Percentiles rank a stretch among this genome's conserved stretches.
Conservation (phyloP, 2,888 invertebrate genomes). For the Hydroisotoma schaefferi region DNA sequence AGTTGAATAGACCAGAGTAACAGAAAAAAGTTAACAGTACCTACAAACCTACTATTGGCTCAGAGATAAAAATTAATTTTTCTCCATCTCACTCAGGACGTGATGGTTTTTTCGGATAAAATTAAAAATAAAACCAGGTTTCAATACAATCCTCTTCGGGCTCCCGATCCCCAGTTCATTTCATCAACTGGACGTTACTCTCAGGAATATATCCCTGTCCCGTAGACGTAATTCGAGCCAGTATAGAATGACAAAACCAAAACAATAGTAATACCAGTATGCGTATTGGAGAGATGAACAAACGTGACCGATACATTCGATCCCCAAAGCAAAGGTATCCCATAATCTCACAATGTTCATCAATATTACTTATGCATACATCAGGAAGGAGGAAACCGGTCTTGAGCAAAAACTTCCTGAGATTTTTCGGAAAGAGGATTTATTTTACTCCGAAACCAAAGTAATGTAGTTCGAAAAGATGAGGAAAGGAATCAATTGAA, state of each 20-base stretch:
- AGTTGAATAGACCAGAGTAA: constrained; percentile 9
- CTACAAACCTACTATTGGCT: too few species aligned
- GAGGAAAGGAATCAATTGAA: constrained; percentile 18
- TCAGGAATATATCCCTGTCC: too few species aligned
- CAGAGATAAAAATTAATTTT: constrained; percentile 15
- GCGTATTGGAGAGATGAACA: too few species aligned
- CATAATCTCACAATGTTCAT: too few species aligned
- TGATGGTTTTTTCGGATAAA: background rate
- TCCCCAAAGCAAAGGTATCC: too few species aligned
- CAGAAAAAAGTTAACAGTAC: constrained; percentile 2
- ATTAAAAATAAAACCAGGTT: constrained; percentile 9
- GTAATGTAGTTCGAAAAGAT: too few species aligned
- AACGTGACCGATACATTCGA: too few species aligned
- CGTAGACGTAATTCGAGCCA: too few species aligned
- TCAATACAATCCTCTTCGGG: too few species aligned
- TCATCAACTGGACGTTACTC: constrained; percentile 19
- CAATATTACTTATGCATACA: too few species aligned
- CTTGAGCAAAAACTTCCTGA: constrained; percentile 23
- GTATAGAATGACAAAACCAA: too few species aligned
- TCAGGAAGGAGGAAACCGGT: constrained; percentile 36
- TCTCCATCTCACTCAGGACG: background rate
- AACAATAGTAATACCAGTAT: too few species aligned
- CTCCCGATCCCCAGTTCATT: constrained; percentile 16
- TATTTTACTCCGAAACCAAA: constrained; percentile 19
- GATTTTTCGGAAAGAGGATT: constrained; percentile 27